Conservation (phyloP, 2,113 vertebrate genomes). For the Pelobates fuscus region DNA sequence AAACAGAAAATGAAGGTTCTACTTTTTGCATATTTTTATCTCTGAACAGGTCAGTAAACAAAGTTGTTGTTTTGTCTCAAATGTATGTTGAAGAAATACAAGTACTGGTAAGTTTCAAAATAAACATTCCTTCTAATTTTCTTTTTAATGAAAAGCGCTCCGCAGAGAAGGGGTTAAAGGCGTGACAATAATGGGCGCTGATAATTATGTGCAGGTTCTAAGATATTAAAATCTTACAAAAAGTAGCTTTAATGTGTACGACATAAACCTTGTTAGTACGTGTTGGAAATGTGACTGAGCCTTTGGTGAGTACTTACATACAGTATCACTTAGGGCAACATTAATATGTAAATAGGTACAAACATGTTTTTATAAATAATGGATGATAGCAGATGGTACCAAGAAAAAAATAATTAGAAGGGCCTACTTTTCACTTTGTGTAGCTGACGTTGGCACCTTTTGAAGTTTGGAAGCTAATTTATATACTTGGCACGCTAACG, state of each 20-base stretch:
- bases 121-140: too few relatives aligned
- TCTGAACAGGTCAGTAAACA: too few relatives aligned
- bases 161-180: neutral
- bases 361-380: slow-evolving; percentile 41
- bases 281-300: neutral
- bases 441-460: slow-evolving; percentile 20
- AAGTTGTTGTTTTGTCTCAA: too few relatives aligned
- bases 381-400: slow-evolving; percentile 38
- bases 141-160: too few relatives aligned
- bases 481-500: neutral
- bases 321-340: slow-evolving; percentile 44
- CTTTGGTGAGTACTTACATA: slow-evolving; percentile 28
- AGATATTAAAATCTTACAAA: neutral
- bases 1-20: too few relatives aligned
- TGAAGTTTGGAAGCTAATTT: slow-evolving; percentile 6
- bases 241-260: neutral
- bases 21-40: too few relatives aligned
- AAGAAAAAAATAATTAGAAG: neutral
- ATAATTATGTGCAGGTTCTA: neutral
- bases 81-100: too few relatives aligned
- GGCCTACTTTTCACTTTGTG: neutral
- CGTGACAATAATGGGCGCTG: neutral
- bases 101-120: too few relatives aligned
- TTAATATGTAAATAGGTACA: slow-evolving; percentile 44
- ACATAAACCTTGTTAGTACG: neutral